These are phyloP conservation scores for Ericerus pela DNA, from an alignment of 1,140 invertebrate genomes.

Conservation along the genomic window DNA sequence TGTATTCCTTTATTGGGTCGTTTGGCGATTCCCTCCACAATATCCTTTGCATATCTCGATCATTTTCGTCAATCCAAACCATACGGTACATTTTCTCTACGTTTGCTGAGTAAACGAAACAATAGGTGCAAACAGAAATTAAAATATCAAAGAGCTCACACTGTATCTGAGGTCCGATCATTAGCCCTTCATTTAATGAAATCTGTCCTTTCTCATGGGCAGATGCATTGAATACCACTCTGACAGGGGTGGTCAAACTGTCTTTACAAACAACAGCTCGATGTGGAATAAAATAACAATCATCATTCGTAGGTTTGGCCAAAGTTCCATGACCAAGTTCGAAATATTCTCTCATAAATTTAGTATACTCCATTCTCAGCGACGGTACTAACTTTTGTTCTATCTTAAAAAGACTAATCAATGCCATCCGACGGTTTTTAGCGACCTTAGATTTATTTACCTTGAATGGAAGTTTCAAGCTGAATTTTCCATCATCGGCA, in stretches of 20 bases:
- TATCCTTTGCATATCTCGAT: conserved; percentile 17
- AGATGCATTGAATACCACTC: conserved; percentile 31
- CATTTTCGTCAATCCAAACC: conserved; percentile 19
- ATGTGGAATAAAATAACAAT: conserved; percentile 27
- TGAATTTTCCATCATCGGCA: not conserved
- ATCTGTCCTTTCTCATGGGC: conserved; percentile 24
- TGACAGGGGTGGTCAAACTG: conserved; percentile 24
- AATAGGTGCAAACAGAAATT: conserved; percentile 24
- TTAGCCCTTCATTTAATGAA: conserved; percentile 26
- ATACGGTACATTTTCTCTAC: conserved; percentile 31
- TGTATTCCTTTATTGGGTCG: conserved; percentile 22
- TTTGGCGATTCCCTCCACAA: conserved; percentile 21
- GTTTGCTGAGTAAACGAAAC: conserved; percentile 27
- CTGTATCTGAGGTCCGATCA: conserved; percentile 19
- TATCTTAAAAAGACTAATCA: not conserved
- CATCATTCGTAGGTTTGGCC: not conserved
- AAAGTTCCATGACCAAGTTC: conserved; percentile 27
- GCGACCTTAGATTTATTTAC: not conserved
- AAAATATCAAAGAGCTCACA: conserved; percentile 20
- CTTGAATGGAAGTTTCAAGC: not conserved
- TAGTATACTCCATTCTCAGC: not conserved
- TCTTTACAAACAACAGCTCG: conserved; percentile 24
- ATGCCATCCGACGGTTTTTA: not conserved
- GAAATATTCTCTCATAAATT: conserved; percentile 29
- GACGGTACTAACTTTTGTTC: not conserved